These are phyloP conservation scores for Rambutsinella grinnellia DNA, from an alignment of 2,888 invertebrate genomes.

Conservation along the genomic window DNA sequence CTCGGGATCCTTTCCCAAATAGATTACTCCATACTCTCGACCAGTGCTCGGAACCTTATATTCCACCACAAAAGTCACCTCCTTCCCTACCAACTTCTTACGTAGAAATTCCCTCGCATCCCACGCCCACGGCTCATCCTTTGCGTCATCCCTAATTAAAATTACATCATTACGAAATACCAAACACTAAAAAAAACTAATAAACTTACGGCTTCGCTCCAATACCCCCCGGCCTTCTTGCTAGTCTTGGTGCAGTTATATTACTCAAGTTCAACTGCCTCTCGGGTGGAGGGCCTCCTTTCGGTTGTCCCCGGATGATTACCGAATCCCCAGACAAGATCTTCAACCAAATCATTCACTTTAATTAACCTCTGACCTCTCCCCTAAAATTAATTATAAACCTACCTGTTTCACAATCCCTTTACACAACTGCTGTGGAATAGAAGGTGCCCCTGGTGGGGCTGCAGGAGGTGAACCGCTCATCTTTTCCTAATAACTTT, in stretches of 20 bases:
- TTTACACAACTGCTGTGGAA: constrained; percentile 67
- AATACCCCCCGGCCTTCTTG: constrained; percentile 77
- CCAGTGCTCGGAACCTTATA: constrained; percentile 76
- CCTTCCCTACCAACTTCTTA: constrained; percentile 91
- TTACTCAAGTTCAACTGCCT: constrained; percentile 91
- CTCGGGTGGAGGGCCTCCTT: constrained; percentile 91
- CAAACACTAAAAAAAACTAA: too few species aligned
- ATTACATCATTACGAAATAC: neutral
- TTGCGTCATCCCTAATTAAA: constrained; percentile 74
- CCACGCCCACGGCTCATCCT: constrained; percentile 97
- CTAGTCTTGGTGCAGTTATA: constrained; percentile 92
- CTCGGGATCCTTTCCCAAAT: constrained; percentile 80
- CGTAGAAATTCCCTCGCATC: constrained; percentile 96
- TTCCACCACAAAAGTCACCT: constrained; percentile 81
- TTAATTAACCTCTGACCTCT: neutral
- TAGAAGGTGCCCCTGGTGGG: constrained; percentile 68
- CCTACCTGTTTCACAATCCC: constrained; percentile 77
- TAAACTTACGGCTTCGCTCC: constrained; percentile 61
- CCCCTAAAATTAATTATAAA: constrained; percentile 29
- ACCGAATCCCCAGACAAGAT: constrained; percentile 97
- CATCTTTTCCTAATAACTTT: neutral
- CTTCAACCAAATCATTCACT: constrained; percentile 72
- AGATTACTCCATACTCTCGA: constrained; percentile 91
- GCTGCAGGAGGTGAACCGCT: constrained; percentile 44
- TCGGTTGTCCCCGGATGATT: constrained; percentile 86